Percentiles rank a stretch among this genome's conserved stretches.
These are phyloP conservation scores for Steromphala cineraria DNA, from an alignment of 2,888 invertebrate genomes.

Conservation along the genomic window DNA sequence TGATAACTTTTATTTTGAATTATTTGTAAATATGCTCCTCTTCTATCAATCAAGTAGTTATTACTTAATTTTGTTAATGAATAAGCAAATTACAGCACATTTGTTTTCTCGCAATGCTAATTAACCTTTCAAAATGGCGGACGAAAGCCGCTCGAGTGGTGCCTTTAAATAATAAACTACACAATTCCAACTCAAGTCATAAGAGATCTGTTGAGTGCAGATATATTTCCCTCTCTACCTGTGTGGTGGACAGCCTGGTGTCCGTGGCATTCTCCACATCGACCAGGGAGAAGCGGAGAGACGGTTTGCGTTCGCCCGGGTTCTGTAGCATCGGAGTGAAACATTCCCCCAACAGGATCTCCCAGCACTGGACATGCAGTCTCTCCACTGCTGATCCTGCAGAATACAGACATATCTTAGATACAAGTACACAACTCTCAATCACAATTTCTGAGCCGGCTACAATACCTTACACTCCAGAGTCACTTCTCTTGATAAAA, in stretches of 20 bases:
- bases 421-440: not conserved
- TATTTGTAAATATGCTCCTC: too few relatives aligned
- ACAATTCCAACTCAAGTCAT: not conserved
- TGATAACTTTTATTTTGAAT: too few relatives aligned
- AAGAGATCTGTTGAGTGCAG: not conserved
- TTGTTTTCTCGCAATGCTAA: too few relatives aligned
- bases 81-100: too few relatives aligned
- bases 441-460: too few relatives aligned
- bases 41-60: too few relatives aligned
- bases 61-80: too few relatives aligned
- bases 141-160: too few relatives aligned
- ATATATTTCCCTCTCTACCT: conserved; percentile 34
- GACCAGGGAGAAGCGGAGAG: not conserved
- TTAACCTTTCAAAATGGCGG: too few relatives aligned
- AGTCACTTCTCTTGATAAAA: too few relatives aligned
- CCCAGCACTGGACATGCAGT: conserved; percentile 63
- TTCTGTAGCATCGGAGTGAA: conserved; percentile 23
- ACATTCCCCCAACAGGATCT: conserved; percentile 47
- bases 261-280: conserved; percentile 33
- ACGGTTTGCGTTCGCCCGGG: not conserved
- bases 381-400: conserved; percentile 60
- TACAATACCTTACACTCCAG: too few relatives aligned
- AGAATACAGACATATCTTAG: not conserved
- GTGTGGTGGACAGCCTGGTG: conserved; percentile 35
- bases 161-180: too few relatives aligned